Percentiles rank a stretch among this genome's conserved stretches.
These are phyloP conservation scores for Struthio camelus DNA, from an alignment of 2,113 vertebrate species.

Conservation along the genomic window DNA sequence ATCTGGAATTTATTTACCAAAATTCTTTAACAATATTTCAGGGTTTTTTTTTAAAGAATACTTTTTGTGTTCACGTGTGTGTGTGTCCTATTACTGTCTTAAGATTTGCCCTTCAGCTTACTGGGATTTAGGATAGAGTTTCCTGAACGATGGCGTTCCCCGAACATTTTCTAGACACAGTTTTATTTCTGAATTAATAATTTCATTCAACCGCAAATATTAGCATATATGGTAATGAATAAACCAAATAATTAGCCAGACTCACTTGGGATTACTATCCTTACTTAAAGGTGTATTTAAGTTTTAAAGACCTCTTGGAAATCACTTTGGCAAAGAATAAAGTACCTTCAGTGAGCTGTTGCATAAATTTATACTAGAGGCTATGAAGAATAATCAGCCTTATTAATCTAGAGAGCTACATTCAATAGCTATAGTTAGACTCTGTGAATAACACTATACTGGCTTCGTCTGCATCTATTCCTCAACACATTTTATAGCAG, in stretches of 20 bases:
- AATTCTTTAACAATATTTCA: not conserved
- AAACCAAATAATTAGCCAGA: not conserved
- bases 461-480: not conserved
- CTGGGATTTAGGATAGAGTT: not conserved
- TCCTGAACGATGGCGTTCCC: too few relatives aligned
- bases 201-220: not conserved
- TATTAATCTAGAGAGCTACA: not conserved
- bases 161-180: not conserved
- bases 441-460: not conserved
- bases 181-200: not conserved
- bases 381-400: not conserved
- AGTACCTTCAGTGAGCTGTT: not conserved
- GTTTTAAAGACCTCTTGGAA: not conserved
- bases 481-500: not conserved
- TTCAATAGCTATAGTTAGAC: not conserved
- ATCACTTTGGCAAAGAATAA: not conserved
- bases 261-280: not conserved
- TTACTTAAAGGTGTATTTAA: not conserved
- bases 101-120: not conserved
- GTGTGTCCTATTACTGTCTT: not conserved
- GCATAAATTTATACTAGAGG: not conserved
- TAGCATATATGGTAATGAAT: not conserved
- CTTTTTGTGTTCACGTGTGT: accelerated
- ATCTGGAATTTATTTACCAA: not conserved
- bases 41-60: not conserved